A percentile compares a stretch with the other conserved stretches of the same genome.
Conservation (phyloP, 2,113 vertebrate species). For the pig (Sus scrofa) region T2T-Sscrofa CM000812.6:258016501-258017000, state of each 20-base stretch:
- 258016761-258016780: no score
- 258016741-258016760: no score
- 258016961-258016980: not conserved
- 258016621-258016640: not conserved
- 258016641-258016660: conserved; percentile 44
- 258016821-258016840: no score
- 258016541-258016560: not conserved
- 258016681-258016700: no score
- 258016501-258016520: not conserved
- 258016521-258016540: conserved; percentile 6
- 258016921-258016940: conserved; percentile 1
- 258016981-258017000: conserved; percentile 9
- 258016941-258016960: not conserved
- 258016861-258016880: no score
- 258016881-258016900: no score
- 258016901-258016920: not conserved
- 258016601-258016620: conserved; percentile 42
- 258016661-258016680: not conserved
- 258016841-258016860: no score
- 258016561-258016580: not conserved
- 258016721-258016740: no score
- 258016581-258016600: not conserved
- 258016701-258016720: no score
- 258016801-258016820: no score
- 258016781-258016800: no score